Percentiles rank a stretch among this genome's conserved stretches.
Evolutionary conservation across 2,113 vertebrate species (phyloP).

Genomic region (Gnathonemus echidnorhynchus): DNA sequence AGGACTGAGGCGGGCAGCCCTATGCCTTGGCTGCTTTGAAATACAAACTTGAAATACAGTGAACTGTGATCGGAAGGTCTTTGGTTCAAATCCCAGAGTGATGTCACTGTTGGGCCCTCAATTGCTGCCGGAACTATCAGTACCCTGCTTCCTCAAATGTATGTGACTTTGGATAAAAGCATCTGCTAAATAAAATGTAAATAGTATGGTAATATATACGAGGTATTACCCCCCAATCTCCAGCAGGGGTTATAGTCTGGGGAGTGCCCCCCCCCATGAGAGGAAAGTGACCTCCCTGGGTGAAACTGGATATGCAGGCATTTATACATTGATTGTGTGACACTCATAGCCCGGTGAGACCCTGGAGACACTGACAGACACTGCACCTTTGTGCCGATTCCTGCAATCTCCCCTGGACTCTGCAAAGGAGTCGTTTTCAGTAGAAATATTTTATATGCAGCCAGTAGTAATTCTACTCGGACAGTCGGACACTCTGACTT

Average conservation of each 20-base stretch:
- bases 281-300: not conserved
- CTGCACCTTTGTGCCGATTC: not conserved
- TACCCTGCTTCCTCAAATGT: not conserved
- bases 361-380: not conserved
- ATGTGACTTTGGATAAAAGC: not conserved
- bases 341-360: not conserved
- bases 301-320: not conserved
- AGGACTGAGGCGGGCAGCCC: not conserved
- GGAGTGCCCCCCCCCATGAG: not conserved
- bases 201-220: not conserved
- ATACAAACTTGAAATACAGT: not conserved
- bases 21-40: not conserved
- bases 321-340: not conserved
- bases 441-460: not conserved
- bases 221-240: not conserved
- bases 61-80: not conserved
- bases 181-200: not conserved
- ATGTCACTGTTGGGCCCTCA: not conserved
- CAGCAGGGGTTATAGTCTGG: not conserved
- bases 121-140: not conserved
- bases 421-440: not conserved
- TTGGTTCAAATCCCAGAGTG: not conserved
- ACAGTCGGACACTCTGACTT: not conserved
- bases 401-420: not conserved
- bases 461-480: not conserved